Evolutionary conservation across 92 coral and sea anemone genomes (phyloP), one percentile per base, ranked within the genome.

Genomic region (Porites divaricata): DNA sequence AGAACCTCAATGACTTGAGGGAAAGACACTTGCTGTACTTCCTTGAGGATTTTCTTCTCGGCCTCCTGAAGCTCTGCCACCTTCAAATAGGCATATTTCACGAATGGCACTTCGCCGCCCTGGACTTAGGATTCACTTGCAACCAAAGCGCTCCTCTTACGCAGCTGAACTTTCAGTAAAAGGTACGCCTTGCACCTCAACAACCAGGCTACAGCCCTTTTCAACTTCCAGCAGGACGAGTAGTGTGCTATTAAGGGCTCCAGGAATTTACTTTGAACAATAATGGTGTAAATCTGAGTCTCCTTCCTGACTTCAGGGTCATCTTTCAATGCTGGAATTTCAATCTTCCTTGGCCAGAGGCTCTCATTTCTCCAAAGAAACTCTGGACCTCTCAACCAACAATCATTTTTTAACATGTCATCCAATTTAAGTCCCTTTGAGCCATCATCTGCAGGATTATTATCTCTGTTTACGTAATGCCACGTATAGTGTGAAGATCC

Each of bases 261-360:
- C 81, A 89, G 22, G 41, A 61, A 58, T 68, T 67, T 14, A 21
- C 73, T 69, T 51, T 75, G 72, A 20, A 70, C 63, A 64, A 83
- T 17, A 16, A 74, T 23, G 80, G 78, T 66, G 64, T 79, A 89
- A 35, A 89, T 84, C 83, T 79, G 81, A 67, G 76, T 62, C 57
- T 91, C 94, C 74, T 91, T 88, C 52, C 95, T 80, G 7, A 88
- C 83, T 83, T 83, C 87, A 23, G 65, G 87, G 66, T 91, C 85
- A 13, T 74, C 87, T 57, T 76, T 70, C 23, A 87, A 28, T 19
- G 41, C 74, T 49, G 93, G 93, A 51, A 81, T 80, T 48, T 64
- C 71, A 62, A 74, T 70, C 78, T 35, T 78, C 54, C 78, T 49
- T 23, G 92, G 86, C 90, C 88, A 91, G 20, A 85, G 84, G 48